Conservation (phyloP, 2,888 invertebrate genomes). For the Hirtodrosophila confusa region DNA sequence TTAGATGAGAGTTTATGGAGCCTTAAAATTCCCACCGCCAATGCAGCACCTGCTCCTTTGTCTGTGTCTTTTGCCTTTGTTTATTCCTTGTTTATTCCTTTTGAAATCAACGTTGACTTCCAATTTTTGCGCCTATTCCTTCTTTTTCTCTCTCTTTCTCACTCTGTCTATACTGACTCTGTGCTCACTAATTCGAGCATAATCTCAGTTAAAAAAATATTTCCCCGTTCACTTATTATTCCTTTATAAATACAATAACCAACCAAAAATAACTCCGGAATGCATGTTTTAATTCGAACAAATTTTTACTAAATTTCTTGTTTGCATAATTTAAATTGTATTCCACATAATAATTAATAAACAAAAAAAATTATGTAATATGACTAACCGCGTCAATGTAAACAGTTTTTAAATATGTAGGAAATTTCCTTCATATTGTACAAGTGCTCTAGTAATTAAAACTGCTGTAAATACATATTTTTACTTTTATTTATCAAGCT, state of each 20-base stretch:
- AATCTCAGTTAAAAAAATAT: constrained; percentile 9
- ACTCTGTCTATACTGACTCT: constrained; percentile 13
- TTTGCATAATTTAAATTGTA: constrained; percentile 24
- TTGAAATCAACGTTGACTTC: constrained; percentile 58
- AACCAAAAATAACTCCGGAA: constrained; percentile 14
- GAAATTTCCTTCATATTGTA: constrained; percentile 33
- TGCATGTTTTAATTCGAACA: constrained; percentile 30
- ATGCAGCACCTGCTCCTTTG: constrained; percentile 58
- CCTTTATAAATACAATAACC: constrained; percentile 23
- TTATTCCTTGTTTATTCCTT: constrained; percentile 47
- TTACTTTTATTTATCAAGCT: constrained; percentile 47
- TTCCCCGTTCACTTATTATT: constrained; percentile 9
- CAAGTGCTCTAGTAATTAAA: constrained; percentile 32
- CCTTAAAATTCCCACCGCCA: constrained; percentile 53
- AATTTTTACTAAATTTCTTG: constrained; percentile 22
- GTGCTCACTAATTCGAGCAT: constrained; percentile 30
- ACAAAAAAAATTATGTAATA: constrained; percentile 18
- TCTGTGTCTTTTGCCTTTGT: constrained; percentile 64
- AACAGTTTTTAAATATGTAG: constrained; percentile 26
- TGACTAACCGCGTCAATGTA: constrained; percentile 33
- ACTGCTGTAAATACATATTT: constrained; percentile 55
- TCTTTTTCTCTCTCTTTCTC: constrained; percentile 23
- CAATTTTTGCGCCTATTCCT: constrained; percentile 44
- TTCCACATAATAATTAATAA: constrained; percentile 11
- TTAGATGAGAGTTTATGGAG: constrained; percentile 66